phyloP scores from a whole-genome alignment of 2,888 invertebrate genomes.

The Dryobota labecula region DNA sequence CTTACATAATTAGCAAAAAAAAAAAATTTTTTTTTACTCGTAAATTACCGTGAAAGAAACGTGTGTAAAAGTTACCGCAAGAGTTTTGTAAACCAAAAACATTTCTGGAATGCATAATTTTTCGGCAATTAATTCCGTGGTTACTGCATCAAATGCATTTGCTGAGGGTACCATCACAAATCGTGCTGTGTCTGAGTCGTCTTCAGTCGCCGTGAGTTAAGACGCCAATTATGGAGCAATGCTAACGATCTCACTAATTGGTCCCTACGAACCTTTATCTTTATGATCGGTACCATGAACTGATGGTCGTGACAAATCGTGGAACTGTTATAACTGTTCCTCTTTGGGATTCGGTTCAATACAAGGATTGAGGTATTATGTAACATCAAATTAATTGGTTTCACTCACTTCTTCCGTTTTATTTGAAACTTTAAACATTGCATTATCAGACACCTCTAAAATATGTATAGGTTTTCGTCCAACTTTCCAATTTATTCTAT shows the following conservation, averaged over 20 bases:
- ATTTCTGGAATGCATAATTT: constrained; percentile 59
- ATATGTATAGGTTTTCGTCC: constrained; percentile 10
- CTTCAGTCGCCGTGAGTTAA: constrained; percentile 62
- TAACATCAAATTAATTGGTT: not conserved
- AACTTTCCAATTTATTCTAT: constrained; percentile 36
- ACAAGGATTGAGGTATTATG: constrained; percentile 33
- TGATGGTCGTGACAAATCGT: constrained; percentile 66
- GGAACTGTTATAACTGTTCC: constrained; percentile 51
- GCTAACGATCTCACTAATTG: constrained; percentile 74
- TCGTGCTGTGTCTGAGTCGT: constrained; percentile 54
- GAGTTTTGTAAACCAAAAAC: constrained; percentile 34
- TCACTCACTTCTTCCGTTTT: not conserved
- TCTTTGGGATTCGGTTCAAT: constrained; percentile 23
- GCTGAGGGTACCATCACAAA: constrained; percentile 50
- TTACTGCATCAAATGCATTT: constrained; percentile 65
- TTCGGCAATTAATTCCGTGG: constrained; percentile 49
- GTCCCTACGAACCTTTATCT: constrained; percentile 69
- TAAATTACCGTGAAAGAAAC: constrained; percentile 26
- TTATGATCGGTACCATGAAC: constrained; percentile 57
- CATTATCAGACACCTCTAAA: not conserved
- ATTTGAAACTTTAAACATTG: not conserved
- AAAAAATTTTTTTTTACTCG: constrained; percentile 1
- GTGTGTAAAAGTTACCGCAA: constrained; percentile 36
- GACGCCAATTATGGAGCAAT: constrained; percentile 71
- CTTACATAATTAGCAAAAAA: constrained; percentile 19